A percentile compares a stretch with the other conserved stretches of the same genome.
Evolutionary conservation across 1,140 invertebrate species (phyloP).

Genomic region (Microplitis mediator): DNA sequence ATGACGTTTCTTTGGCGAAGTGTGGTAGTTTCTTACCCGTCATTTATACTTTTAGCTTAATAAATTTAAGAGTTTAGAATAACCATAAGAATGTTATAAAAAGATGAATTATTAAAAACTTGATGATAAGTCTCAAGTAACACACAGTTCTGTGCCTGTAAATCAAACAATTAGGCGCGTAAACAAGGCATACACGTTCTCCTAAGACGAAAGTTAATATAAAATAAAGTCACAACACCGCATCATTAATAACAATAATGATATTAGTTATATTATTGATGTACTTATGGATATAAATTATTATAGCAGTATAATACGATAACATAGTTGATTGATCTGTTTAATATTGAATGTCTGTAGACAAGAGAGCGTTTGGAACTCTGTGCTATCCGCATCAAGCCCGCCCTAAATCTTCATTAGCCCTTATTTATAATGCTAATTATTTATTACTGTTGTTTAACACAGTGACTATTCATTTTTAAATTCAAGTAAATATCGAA

Average conservation of each 20-base stretch:
- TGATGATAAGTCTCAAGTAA: constrained; percentile 16
- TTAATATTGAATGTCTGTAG: constrained; percentile 64
- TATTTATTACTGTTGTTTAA: too few relatives aligned
- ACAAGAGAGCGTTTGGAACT: constrained; percentile 64
- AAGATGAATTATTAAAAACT: constrained; percentile 9
- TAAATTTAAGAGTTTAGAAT: constrained; percentile 55
- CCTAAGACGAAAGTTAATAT: constrained; percentile 20
- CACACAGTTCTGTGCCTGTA: constrained; percentile 20
- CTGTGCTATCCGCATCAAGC: constrained; percentile 58
- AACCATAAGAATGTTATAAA: constrained; percentile 14
- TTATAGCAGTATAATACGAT: constrained; percentile 61
- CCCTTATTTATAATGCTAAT: constrained; percentile 25
- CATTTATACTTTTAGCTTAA: constrained; percentile 61
- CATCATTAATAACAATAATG: constrained; percentile 60
- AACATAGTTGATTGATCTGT: constrained; percentile 64
- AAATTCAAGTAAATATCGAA: too few relatives aligned
- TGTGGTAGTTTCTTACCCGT: constrained; percentile 63
- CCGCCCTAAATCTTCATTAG: constrained; percentile 31
- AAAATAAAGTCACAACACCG: constrained; percentile 42
- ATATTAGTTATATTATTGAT: constrained; percentile 63
- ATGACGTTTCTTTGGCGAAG: constrained; percentile 52
- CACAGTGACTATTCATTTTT: too few relatives aligned
- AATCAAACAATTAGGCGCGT: constrained; percentile 24
- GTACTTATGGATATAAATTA: constrained; percentile 62
- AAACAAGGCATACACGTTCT: constrained; percentile 23